These are phyloP conservation scores for Andrena haemorrhoa DNA, from an alignment of 2,888 invertebrate species.

Conservation along the genomic window DNA sequence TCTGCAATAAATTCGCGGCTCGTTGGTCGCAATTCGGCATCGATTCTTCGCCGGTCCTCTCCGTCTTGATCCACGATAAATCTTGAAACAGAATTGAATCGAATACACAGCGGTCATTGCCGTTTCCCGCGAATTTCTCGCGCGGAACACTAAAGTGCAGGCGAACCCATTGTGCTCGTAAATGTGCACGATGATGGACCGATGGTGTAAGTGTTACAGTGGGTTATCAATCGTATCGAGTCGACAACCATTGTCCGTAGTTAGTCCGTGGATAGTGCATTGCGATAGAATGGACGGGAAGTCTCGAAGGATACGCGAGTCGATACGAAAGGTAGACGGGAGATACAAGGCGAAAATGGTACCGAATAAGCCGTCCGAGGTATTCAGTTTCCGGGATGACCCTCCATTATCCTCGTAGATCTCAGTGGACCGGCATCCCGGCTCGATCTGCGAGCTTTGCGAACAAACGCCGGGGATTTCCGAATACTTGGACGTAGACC, in stretches of 20 bases:
- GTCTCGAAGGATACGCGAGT: not conserved
- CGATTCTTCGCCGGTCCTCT: slow-evolving; percentile 23
- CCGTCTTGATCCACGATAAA: slow-evolving; percentile 24
- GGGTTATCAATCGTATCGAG: too few relatives aligned
- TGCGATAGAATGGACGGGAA: too few relatives aligned
- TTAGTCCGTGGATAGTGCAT: too few relatives aligned
- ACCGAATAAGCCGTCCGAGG: slow-evolving; percentile 22
- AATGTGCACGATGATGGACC: too few relatives aligned
- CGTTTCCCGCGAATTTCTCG: too few relatives aligned
- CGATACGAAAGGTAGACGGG: not conserved
- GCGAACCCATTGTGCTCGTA: too few relatives aligned
- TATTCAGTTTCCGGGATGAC: slow-evolving; percentile 45
- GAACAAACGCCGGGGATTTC: not conserved
- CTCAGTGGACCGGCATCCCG: slow-evolving; percentile 19
- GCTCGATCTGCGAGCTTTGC: slow-evolving; percentile 1
- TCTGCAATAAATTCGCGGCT: not conserved
- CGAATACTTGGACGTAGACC: slow-evolving; percentile 18
- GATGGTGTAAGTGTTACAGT: too few relatives aligned
- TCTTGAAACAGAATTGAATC: slow-evolving; percentile 22
- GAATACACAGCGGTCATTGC: too few relatives aligned
- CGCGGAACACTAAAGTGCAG: too few relatives aligned
- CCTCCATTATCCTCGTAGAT: slow-evolving; percentile 28
- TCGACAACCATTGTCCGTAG: too few relatives aligned
- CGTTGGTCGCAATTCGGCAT: not conserved
- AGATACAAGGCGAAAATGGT: not conserved